Base-by-base conservation (phyloP, 1,140 invertebrate species). In the Leptonema lineaticorne region DNA sequence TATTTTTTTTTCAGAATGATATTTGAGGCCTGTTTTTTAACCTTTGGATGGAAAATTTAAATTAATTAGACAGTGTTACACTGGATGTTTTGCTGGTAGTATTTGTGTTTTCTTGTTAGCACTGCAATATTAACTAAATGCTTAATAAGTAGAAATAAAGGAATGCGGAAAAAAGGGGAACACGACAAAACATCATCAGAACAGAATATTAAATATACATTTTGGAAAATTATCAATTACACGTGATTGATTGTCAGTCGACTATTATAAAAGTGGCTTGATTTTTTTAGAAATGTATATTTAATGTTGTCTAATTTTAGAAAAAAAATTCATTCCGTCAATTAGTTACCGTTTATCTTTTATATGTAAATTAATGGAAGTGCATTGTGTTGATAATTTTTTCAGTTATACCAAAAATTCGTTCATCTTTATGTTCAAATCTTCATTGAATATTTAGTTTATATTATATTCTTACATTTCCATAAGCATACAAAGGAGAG, bases 41-140 rank as follows among this genome's bases (percentile, higher is more conserved):
- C 50, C 27, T 53, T 20, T 53, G 50, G 50, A 53, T 53, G 50
- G 50, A 53, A 8, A 53, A 22, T 53, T 53, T 53, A n/a, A 22
- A 53, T 53, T 22, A 53, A 53, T 26, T 53, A 26, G 37, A 16
- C 37, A 41, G 37, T 41, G 37, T 41, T 41, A 14, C 9, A 41
- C 37, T 41, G 16, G 11, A 11, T 16, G 37, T 41, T 11, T 41
- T 41, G 37, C 37, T 41, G 37, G 37, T 41, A 41, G 37, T 11
- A 16, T 41, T 41, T 41, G 11, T 2, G 11, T 41, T 41, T 41
- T 41, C 9, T 9, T 41, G 16, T 41, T 41, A 41, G 37, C 37
- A 41, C 37, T 16, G 37, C 37, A 41, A 41, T 41, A 41, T 41
- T 41, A 16, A 14, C 37, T 41, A 2, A 16, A 2, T 41, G 37